Evolutionary conservation across 2,888 invertebrate species (phyloP).

Genomic region (Ochropacha duplaris): DNA sequence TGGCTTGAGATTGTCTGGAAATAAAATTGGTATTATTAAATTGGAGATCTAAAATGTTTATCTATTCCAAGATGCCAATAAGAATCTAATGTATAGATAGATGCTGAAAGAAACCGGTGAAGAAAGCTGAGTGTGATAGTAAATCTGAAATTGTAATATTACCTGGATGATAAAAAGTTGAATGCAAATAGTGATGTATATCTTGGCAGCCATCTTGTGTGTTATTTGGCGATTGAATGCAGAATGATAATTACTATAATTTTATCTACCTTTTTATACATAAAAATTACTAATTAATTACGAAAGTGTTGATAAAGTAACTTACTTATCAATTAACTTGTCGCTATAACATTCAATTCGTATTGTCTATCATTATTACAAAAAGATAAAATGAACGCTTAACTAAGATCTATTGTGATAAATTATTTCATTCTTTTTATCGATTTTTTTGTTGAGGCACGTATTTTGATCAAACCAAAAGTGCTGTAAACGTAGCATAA

Average conservation of each 20-base stretch:
- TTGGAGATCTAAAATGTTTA: no score
- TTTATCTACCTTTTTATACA: not conserved
- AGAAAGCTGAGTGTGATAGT: no score
- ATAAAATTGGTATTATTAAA: not conserved
- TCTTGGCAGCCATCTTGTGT: constrained; percentile 40
- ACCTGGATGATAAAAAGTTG: constrained; percentile 47
- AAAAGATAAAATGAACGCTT: not conserved
- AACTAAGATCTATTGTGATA: not conserved
- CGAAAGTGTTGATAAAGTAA: not conserved
- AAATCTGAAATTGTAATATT: constrained; percentile 5
- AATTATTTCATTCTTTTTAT: not conserved
- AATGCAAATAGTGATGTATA: constrained; percentile 35
- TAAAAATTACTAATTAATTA: not conserved
- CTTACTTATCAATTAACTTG: not conserved
- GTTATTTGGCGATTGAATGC: constrained; percentile 8
- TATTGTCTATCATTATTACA: not conserved
- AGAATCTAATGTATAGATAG: no score
- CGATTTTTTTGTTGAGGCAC: not conserved
- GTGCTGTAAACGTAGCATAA: no score
- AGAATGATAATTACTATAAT: constrained; percentile 17
- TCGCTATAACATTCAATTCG: no score
- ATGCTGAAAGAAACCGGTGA: no score
- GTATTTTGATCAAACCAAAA: not conserved
- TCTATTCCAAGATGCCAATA: no score
- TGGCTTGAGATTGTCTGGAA: not conserved